Conservation (phyloP, 2,888 invertebrate genomes). For the Euzophera pinguis region DNA sequence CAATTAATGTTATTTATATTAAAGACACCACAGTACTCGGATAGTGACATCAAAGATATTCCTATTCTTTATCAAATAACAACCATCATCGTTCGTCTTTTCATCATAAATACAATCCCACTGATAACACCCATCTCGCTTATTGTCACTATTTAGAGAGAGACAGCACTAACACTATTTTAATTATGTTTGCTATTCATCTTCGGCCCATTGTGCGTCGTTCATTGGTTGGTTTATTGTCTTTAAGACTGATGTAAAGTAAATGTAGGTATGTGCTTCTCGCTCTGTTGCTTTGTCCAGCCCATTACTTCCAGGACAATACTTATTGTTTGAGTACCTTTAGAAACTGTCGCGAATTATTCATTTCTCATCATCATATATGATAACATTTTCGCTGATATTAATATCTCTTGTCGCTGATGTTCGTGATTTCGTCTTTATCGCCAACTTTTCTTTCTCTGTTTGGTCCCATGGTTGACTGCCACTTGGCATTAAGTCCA, state of each 20-base stretch:
- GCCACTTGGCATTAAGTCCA: too few species aligned
- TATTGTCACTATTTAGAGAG: not conserved
- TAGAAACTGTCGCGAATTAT: too few species aligned
- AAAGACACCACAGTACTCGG: not conserved
- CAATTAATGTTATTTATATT: too few species aligned
- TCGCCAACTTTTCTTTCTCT: too few species aligned
- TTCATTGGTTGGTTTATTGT: slow-evolving; percentile 24
- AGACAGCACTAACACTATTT: slow-evolving; percentile 16
- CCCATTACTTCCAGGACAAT: slow-evolving; percentile 20
- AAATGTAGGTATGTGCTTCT: slow-evolving; percentile 14
- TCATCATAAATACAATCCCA: slow-evolving; percentile 9
- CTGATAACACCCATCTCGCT: slow-evolving; percentile 3
- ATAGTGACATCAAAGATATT: not conserved
- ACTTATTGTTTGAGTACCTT: slow-evolving; percentile 13
- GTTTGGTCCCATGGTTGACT: too few species aligned
- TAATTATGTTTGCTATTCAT: slow-evolving; percentile 26
- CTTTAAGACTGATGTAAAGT: slow-evolving; percentile 24
- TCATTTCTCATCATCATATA: too few species aligned
- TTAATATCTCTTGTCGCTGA: too few species aligned
- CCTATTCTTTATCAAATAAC: not conserved
- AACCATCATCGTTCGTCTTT: not conserved
- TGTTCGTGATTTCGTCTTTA: too few species aligned
- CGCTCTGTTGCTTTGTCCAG: slow-evolving; percentile 14
- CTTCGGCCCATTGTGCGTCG: slow-evolving; percentile 20
- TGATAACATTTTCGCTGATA: too few species aligned